phyloP scores from a whole-genome alignment of 2,888 invertebrate species.

The Acholoe squamosa region DNA sequence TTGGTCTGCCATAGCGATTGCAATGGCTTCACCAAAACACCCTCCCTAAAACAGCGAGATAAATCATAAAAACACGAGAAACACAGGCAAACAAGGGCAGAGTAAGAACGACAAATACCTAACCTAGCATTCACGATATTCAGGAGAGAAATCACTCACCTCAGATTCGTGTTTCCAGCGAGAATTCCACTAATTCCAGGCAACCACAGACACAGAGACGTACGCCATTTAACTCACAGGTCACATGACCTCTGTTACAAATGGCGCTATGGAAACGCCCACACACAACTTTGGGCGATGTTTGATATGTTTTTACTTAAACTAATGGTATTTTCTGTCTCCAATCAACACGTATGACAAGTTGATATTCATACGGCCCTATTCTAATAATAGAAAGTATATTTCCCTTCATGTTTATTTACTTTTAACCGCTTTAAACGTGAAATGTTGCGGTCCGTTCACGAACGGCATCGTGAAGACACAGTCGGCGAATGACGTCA shows the following conservation, averaged over 20 bases:
- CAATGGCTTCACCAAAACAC: conserved; percentile 10
- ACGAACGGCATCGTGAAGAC: not conserved
- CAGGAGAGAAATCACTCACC: not conserved
- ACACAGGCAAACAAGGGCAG: not conserved
- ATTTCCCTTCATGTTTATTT: not conserved
- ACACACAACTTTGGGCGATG: conserved; percentile 52
- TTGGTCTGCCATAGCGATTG: not conserved
- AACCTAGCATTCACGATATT: not conserved
- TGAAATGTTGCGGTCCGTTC: not conserved
- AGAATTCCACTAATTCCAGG: conserved; percentile 57
- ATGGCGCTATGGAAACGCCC: conserved; percentile 60
- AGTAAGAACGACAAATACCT: not conserved
- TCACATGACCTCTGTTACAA: conserved; percentile 61
- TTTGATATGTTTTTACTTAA: not conserved
- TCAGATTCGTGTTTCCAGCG: conserved; percentile 28
- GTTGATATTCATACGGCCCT: not conserved
- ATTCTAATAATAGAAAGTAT: not conserved
- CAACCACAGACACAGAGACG: conserved; percentile 32
- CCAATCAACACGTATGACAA: not conserved
- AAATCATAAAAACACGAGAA: not conserved
- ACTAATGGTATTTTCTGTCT: not conserved
- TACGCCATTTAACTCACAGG: conserved; percentile 53
- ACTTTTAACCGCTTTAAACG: not conserved
- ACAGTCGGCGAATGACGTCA: not conserved
- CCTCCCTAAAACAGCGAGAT: not conserved